Conservation (phyloP, 2,113 vertebrate species). For the Limanda limanda region DNA sequence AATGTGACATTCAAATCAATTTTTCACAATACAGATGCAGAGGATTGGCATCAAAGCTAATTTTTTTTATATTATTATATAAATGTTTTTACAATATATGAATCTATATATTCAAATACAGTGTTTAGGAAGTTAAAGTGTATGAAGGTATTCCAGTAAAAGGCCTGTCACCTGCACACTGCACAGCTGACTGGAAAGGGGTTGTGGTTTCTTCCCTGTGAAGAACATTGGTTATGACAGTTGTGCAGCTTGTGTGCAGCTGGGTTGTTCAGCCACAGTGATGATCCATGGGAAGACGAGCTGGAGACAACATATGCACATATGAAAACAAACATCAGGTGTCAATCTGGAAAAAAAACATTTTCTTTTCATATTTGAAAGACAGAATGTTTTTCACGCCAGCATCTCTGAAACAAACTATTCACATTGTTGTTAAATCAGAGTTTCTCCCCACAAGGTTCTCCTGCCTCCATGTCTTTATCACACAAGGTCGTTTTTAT, state of each 20-base stretch:
- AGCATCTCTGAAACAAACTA: conserved; percentile 51
- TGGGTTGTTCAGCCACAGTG: conserved; percentile 35
- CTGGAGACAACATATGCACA: conserved; percentile 35
- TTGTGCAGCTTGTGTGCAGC: conserved; percentile 26
- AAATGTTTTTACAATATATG: background rate
- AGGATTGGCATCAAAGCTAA: conserved; percentile 6
- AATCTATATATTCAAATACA: background rate
- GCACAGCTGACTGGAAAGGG: conserved; percentile 14
- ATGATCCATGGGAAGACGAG: conserved; percentile 9
- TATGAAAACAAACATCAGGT: conserved; percentile 34
- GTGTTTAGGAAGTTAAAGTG: background rate
- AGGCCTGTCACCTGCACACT: conserved; percentile 32
- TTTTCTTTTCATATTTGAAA: background rate
- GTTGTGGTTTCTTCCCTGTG: conserved; percentile 14
- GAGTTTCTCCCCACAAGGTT: conserved; percentile 28
- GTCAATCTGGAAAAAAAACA: background rate
- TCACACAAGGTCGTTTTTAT: conserved; percentile 58
- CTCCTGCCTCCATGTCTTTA: conserved; percentile 40
- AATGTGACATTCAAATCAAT: conserved; percentile 8
- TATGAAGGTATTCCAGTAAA: conserved; percentile 7
- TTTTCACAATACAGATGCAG: conserved; percentile 10
- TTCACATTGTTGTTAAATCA: conserved; percentile 58
- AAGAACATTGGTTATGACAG: conserved; percentile 50
- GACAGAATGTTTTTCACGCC: background rate
- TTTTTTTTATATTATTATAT: background rate